A percentile compares a stretch with the other conserved stretches of the same genome.
Evolutionary conservation across 2,113 vertebrate genomes (phyloP).

Genomic region (Nannobrachium achirus): DNA sequence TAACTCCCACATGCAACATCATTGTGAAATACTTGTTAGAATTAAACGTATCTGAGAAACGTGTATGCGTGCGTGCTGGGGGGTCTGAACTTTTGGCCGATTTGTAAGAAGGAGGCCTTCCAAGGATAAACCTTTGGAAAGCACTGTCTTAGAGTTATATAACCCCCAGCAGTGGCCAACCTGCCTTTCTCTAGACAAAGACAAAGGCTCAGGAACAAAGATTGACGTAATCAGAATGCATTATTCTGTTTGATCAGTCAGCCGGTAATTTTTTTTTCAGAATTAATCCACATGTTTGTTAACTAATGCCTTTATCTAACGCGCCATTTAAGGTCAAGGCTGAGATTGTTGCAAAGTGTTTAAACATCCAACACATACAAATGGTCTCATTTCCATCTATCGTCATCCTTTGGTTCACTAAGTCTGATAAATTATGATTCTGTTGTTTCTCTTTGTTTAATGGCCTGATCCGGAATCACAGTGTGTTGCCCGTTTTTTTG

Average conservation of each 20-base stretch:
- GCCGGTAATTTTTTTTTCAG: constrained; percentile 46
- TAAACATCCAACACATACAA: constrained; percentile 36
- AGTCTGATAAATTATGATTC: constrained; percentile 13
- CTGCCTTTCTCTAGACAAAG: constrained; percentile 13
- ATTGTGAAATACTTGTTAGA: too few relatives aligned
- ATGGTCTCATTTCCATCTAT: constrained; percentile 22
- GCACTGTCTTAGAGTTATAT: constrained; percentile 14
- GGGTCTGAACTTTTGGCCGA: too few relatives aligned
- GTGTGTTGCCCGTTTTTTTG: neutral
- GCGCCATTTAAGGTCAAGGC: constrained; percentile 45
- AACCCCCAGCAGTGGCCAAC: constrained; percentile 33
- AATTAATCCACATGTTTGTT: neutral
- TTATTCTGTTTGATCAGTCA: constrained; percentile 29
- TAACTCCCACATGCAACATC: too few relatives aligned
- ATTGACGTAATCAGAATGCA: constrained; percentile 5
- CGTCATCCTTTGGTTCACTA: neutral
- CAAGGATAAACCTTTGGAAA: too few relatives aligned
- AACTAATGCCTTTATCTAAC: constrained; percentile 17
- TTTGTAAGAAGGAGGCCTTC: too few relatives aligned
- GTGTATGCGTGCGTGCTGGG: neutral
- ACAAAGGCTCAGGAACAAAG: constrained; percentile 6
- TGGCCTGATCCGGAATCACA: constrained; percentile 10
- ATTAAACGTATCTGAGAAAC: neutral
- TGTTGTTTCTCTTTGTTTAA: constrained; percentile 36
- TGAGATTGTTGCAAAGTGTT: constrained; percentile 36